Base-by-base conservation (phyloP, 1,140 invertebrate species). In the Chrysoperla carnea region DNA sequence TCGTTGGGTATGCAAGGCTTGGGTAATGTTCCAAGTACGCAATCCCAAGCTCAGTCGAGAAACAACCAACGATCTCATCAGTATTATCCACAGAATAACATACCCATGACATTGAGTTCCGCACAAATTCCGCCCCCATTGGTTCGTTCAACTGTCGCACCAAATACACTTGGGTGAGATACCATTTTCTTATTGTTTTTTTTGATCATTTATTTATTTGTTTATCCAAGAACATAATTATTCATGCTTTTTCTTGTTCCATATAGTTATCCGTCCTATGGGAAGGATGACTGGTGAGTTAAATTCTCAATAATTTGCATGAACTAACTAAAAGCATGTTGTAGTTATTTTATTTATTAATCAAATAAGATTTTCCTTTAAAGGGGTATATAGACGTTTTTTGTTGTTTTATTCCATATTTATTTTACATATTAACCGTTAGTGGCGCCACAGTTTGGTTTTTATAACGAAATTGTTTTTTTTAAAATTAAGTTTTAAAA, bases 241-340 rank as follows among this genome's bases (percentile, higher is more conserved):
- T 40, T 41, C 8, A 39, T 41, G 15, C 50, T 37, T 37, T 41
- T 37, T 41, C n/a, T 43, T 37, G 36, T 17, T 57, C 54, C 62
- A 60, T 69, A 72, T 69, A 72, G 69, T 69, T 70, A 69, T 66
- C 66, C 67, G 56, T 62, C 64, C 56, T 70, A 70, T 64, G 65
- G 64, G 56, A 70, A 72, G 66, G 69, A 70, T 60, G 67, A 70
- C 56, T 72, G 69, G 69, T 72, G 62, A 72, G 68, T 70, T 56
- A 36, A 2, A 14, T 42, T 40, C 39, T 6, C 36, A 36, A 13
- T 23, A 23, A 23, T 23, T 23, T 23, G 17, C 17, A 23, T 23
- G 17, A 23, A 23, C 5, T 23, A 23, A 23, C 17, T 23, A 23
- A 23, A 23, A 23, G 17, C 17, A 23, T 23, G 17, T 23, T 23